Percentiles rank a stretch among this genome's conserved stretches.
Evolutionary conservation across 2,888 invertebrate genomes (phyloP).

Genomic region (Cerastis rubricosa): DNA sequence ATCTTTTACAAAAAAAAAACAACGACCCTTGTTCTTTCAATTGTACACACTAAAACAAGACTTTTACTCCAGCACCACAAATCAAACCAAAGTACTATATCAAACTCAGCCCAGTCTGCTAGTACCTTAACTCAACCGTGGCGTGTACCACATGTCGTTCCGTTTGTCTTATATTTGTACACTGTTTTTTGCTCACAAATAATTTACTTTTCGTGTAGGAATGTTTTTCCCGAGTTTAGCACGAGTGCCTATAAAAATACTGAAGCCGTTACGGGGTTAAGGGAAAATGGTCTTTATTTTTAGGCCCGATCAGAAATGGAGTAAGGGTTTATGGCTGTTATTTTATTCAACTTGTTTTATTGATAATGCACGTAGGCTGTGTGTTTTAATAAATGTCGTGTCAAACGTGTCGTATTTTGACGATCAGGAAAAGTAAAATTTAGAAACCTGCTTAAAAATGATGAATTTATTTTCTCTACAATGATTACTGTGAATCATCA

Average conservation of each 20-base stretch:
- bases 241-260: slow-evolving; percentile 46
- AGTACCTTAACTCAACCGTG: slow-evolving; percentile 31
- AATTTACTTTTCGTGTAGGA: slow-evolving; percentile 57
- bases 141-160: slow-evolving; percentile 42
- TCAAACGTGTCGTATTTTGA: background rate
- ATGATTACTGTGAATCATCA: no score
- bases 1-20: background rate
- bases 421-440: background rate
- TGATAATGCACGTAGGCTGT: background rate
- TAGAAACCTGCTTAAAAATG: background rate
- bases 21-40: background rate
- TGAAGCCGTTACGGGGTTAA: slow-evolving; percentile 28
- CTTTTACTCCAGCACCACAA: background rate
- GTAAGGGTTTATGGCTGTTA: background rate
- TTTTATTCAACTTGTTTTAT: slow-evolving; percentile 26
- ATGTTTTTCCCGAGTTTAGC: slow-evolving; percentile 53
- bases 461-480: no score
- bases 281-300: slow-evolving; percentile 27
- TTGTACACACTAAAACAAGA: background rate
- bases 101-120: slow-evolving; percentile 18
- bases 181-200: slow-evolving; percentile 55
- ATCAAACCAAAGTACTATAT: slow-evolving; percentile 7
- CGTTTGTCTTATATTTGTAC: slow-evolving; percentile 52
- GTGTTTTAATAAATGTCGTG: background rate
- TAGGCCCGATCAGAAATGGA: slow-evolving; percentile 4